Evolutionary conservation across 2,888 invertebrate genomes (phyloP).

Genomic region (Heteromyza rotundicornis): DNA sequence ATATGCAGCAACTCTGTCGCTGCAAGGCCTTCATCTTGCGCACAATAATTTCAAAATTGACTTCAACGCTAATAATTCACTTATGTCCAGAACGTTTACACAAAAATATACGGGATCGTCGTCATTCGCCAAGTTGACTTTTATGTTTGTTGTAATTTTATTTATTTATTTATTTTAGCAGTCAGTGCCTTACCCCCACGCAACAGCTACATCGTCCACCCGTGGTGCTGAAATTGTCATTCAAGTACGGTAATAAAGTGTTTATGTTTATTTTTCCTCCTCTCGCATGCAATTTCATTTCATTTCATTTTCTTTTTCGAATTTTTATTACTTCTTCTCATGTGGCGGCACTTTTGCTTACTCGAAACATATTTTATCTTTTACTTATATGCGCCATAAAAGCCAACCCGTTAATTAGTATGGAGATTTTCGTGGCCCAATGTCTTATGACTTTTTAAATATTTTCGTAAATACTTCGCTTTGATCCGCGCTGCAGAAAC

Average conservation of each 20-base stretch:
- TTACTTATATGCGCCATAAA: neutral
- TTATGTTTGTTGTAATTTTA: too few species aligned
- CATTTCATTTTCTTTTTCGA: too few species aligned
- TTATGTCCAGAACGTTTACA: conserved; percentile 20
- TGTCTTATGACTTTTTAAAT: conserved; percentile 14
- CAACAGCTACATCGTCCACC: neutral
- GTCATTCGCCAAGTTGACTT: neutral
- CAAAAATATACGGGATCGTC: neutral
- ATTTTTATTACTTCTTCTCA: too few species aligned
- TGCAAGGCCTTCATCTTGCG: neutral
- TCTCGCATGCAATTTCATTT: too few species aligned
- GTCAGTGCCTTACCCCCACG: neutral
- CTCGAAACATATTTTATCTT: neutral
- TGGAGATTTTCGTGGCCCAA: conserved; percentile 12
- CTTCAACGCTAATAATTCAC: conserved; percentile 25
- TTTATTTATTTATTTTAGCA: too few species aligned
- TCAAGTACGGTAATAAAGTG: too few species aligned
- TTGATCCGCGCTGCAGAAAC: conserved; percentile 17
- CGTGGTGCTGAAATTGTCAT: neutral
- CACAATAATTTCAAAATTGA: conserved; percentile 13
- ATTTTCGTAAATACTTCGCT: conserved; percentile 17
- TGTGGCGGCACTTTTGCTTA: neutral
- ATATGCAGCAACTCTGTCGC: neutral
- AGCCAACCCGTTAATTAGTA: conserved; percentile 19
- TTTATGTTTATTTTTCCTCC: too few species aligned